Base-by-base conservation (phyloP, 92 coral and sea anemone genomes). In the Virgularia gustaviana region DNA sequence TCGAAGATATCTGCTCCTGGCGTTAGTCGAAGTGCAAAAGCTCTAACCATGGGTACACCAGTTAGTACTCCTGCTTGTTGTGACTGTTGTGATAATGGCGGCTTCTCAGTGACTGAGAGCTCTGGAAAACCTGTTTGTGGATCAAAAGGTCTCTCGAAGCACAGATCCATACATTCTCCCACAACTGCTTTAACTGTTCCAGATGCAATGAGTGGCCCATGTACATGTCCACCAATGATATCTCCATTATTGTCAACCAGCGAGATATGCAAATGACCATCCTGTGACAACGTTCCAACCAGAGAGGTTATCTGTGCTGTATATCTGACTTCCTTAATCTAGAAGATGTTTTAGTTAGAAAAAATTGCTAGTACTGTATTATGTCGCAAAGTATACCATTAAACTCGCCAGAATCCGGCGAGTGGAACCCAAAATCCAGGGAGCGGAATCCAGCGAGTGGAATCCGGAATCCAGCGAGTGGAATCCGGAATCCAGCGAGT, bases 1-100 rank as follows among this genome's bases (percentile, higher is more conserved):
- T 84, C 81, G 47, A 52, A 73, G 11, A 89, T 77, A 32, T 87
- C 88, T 70, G 86, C 78, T 22, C 97, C 97, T n/a, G 96, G 96
- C 32, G 65, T 72, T 38, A 91, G 64, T 13, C 97, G 80, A 37
- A 91, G 59, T 2, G 92, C 97, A 76, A 67, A 77, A 22, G 20
- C 37, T 19, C 36, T 41, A 22, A 65, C 51, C 2, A 37, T 43
- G 6, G 56, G 29, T 5, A 33, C 72, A 23, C 51, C 55, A 30
- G 34, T 3, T 22, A 22, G 58, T 52, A 8, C 58, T 15, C 6
- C 58, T 33, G 22, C 30, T 1, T 11, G 30, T 52, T 28, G 30
- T 15, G 5, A 12, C 31, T 12, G 58, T 63, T 36, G 33, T 36
- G 51, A 15, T 8, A 7, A n/a, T 38, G 70, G 8, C 2, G 25